Percentiles rank a stretch among this genome's conserved stretches.
Conservation (phyloP, 2,113 vertebrate genomes). For the Phylloscopus trochilus region DNA sequence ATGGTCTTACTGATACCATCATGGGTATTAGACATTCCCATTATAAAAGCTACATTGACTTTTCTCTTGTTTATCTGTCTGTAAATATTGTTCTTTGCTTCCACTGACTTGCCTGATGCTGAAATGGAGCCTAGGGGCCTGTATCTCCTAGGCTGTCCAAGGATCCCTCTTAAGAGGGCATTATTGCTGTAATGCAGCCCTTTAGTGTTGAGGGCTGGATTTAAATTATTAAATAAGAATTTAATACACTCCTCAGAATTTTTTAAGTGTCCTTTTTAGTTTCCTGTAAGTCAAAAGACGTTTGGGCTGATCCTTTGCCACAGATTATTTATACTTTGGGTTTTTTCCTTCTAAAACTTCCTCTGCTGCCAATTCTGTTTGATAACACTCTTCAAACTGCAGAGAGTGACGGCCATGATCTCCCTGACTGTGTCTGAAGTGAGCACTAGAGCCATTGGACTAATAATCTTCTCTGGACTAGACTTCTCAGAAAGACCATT, state of each 20-base stretch:
- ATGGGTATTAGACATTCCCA: background rate
- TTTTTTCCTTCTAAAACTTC: background rate
- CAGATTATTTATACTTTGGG: background rate
- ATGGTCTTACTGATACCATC: background rate
- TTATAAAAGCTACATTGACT: background rate
- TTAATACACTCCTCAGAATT: background rate
- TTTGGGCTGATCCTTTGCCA: background rate
- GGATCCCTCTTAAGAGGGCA: background rate
- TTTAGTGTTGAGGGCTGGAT: background rate
- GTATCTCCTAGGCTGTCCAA: background rate
- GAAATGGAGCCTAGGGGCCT: background rate
- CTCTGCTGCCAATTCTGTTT: background rate
- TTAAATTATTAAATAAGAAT: background rate
- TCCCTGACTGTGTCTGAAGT: background rate
- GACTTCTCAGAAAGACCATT: too few species aligned
- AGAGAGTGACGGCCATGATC: background rate
- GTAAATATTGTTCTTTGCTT: background rate
- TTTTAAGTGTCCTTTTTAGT: background rate
- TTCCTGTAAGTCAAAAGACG: background rate
- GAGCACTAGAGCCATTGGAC: background rate
- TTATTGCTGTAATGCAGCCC: background rate
- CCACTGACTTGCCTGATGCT: background rate
- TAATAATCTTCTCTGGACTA: background rate
- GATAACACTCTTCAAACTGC: background rate
- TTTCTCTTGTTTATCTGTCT: background rate